Evolutionary conservation across 2,797 vertebrate genomes (phyloP), one percentile per base, ranked within the genome.

Genomic region (Poeciliopsis turneri): DNA sequence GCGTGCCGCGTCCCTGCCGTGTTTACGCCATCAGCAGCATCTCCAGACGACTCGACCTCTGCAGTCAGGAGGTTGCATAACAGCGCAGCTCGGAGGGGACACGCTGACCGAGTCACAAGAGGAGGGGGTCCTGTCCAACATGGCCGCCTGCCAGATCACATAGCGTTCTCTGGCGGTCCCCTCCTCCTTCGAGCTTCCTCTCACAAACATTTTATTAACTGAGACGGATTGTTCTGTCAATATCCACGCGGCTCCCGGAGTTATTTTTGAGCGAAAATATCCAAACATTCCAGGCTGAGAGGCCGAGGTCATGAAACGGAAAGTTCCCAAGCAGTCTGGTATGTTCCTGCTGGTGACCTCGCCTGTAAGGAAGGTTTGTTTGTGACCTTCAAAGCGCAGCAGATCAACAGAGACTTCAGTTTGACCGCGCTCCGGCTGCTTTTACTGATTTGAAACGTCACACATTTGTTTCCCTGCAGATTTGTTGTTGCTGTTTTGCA

Each of bases 321-420:
- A 95, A 94, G 93, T 95, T 95, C 92, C 90, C 87, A 87, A 81
- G 80, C 66, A 86, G 81, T 84, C 85, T 90, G 93, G 93, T 89
- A 94, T 93, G 93, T 91, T 91, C 75, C 12, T 45, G 77, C 46
- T 77, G 10, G 23, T 85, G 84, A 86, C 91, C 83, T 82, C 78
- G 76, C 43, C 70, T 83, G 76, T 33, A 23, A 20, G 41, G 83
- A 47, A 41, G 72, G 30, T 13, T 76, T 81, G 86, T 87, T 89
- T 82, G 81, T 43, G 51, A 41, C 73, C 5, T 73, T 25, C 74
- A 57, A 72, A 76, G 66, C 84, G 43, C 39, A 69, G 66, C 46
- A 72, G 47, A 73, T 49, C 33, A 75, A 73, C 77, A 72, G 3
- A 2, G 15, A 41, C 39, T 70, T 70, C 68, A 16, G 23, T 74